Conservation (phyloP, 2,113 vertebrate species). For the Atherinomorus stipes region DNA sequence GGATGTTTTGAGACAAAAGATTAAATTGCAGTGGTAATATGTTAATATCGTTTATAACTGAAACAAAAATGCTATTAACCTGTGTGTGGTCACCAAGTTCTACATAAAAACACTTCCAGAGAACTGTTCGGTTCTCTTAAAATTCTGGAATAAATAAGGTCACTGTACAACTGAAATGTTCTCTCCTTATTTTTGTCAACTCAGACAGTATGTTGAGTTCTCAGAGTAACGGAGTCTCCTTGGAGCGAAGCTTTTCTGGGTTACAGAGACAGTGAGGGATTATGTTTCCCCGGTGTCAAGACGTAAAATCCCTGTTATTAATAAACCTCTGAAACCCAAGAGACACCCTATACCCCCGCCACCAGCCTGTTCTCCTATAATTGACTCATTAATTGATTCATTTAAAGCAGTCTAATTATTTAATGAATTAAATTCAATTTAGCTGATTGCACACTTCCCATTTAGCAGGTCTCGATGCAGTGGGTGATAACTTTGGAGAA, state of each 20-base stretch:
- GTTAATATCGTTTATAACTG: too few relatives aligned
- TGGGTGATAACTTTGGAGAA: constrained; percentile 45
- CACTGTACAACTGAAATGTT: not conserved
- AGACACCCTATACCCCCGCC: constrained; percentile 14
- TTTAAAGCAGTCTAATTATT: constrained; percentile 76
- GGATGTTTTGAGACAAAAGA: too few relatives aligned
- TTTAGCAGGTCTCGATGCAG: constrained; percentile 48
- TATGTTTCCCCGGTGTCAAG: constrained; percentile 49
- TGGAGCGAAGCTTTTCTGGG: constrained; percentile 67
- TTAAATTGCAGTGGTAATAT: too few relatives aligned
- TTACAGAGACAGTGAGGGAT: constrained; percentile 64
- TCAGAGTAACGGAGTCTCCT: constrained; percentile 37
- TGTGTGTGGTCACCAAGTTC: too few relatives aligned
- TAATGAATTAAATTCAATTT: constrained; percentile 79
- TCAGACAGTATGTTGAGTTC: not conserved
- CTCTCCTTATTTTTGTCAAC: not conserved
- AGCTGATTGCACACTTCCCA: constrained; percentile 66
- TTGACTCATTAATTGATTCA: constrained; percentile 75
- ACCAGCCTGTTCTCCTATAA: constrained; percentile 51
- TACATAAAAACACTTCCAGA: not conserved
- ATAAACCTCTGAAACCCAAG: constrained; percentile 60
- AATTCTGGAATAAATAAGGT: not conserved
- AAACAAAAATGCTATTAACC: too few relatives aligned
- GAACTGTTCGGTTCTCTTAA: not conserved
- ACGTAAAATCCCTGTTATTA: constrained; percentile 64